Evolutionary conservation across 1,140 invertebrate species (phyloP), one percentile per base, ranked within the genome.

Genomic region (Ceratina japonica): DNA sequence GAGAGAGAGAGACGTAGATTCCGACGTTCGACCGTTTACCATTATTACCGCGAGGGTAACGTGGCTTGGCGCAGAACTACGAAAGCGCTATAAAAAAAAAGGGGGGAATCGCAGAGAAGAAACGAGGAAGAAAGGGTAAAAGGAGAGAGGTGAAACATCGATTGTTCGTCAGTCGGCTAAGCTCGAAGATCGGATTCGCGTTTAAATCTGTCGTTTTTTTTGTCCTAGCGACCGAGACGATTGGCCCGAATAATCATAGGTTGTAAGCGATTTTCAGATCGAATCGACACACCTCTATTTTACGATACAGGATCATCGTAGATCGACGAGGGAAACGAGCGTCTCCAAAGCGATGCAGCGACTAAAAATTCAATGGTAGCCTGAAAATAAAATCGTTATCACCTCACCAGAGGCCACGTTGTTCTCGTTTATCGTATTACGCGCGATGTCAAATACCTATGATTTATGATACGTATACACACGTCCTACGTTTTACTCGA

Each of bases 141-240:
- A 44, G 37, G 37, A 58, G 61, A 51, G 15, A 74, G 58, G 54
- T 83, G 64, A 87, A 85, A 85, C 83, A 86, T 88, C 79, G 82
- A 86, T 88, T 83, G 22, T 75, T 75, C 56, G n/a, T 69, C 70
- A 65, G 18, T 31, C 58, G 63, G 65, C 37, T 51, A 44, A 24
- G 65, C 22, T 13, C 44, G 22, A 52, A 82, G n/a, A 82, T 63
- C 69, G 58, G 49, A 62, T 20, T n/a, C 74, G 24, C 31, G 27
- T 56, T 52, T 20, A 20, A 79, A 27, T 16, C 24, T 65, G 8
- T 54, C n/a, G n/a, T n/a, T n/a, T n/a, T n/a, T 24, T 62, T 77
- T 71, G 66, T 77, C 70, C 24, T 49, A 16, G 7, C 22, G 71
- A 78, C 56, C 54, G 71, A 72, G n/a, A 20, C 49, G 4, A 71